Conservation (phyloP, 2,797 vertebrate species). For the Microctenopoma lineatum region DNA sequence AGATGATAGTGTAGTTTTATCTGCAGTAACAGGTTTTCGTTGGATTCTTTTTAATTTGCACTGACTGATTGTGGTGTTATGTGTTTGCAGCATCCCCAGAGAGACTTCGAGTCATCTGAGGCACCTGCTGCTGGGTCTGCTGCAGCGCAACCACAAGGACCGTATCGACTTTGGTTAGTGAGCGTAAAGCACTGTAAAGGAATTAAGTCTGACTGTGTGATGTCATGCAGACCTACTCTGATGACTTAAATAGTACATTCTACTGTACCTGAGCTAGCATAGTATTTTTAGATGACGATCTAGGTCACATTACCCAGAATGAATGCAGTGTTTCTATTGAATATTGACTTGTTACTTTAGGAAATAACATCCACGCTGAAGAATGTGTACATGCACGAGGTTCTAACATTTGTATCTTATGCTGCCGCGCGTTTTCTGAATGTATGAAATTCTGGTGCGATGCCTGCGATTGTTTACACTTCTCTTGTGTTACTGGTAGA, state of each 20-base stretch:
- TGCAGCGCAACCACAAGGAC: constrained; percentile 94
- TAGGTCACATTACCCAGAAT: not conserved
- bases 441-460: not conserved
- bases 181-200: not conserved
- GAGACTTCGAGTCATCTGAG: constrained; percentile 93
- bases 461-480: constrained; percentile 8
- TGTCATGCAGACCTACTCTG: not conserved
- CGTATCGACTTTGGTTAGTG: constrained; percentile 96
- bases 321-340: not conserved
- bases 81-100: constrained; percentile 90
- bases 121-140: constrained; percentile 91
- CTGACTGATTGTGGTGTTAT: constrained; percentile 14
- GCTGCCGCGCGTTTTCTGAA: not conserved
- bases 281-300: not conserved
- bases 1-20: not conserved
- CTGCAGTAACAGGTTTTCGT: not conserved
- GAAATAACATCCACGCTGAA: not conserved
- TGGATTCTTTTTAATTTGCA: not conserved
- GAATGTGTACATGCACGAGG: not conserved
- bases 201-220: not conserved
- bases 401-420: not conserved
- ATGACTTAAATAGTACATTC: not conserved
- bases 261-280: not conserved
- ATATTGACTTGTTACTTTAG: not conserved
- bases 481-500: constrained; percentile 77